Evolutionary conservation across 2,797 vertebrate species (phyloP).

Genomic region (Sebastes diploproa): DNA sequence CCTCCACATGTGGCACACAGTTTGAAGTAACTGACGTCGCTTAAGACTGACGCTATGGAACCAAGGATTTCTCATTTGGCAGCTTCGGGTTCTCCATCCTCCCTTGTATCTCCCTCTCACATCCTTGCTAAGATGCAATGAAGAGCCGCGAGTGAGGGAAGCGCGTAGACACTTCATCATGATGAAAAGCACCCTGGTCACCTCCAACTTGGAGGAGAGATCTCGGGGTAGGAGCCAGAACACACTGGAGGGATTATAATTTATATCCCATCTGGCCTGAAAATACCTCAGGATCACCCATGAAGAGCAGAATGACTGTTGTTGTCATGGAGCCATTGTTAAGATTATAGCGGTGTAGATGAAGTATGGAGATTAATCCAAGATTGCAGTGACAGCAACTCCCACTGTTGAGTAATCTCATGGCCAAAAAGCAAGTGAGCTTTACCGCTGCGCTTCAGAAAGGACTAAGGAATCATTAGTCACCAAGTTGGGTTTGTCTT

Average conservation of each 20-base stretch:
- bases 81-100: too few species aligned
- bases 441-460: background rate
- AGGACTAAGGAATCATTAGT: slow-evolving; percentile 3
- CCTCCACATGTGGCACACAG: too few species aligned
- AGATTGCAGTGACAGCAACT: background rate
- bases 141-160: too few species aligned
- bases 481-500: background rate
- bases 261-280: background rate
- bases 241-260: background rate
- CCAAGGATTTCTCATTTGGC: too few species aligned
- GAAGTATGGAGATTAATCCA: background rate
- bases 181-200: too few species aligned
- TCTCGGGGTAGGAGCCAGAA: background rate
- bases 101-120: too few species aligned
- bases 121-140: too few species aligned
- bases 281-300: background rate
- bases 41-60: too few species aligned
- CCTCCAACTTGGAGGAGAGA: background rate
- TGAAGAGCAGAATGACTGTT: background rate
- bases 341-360: background rate
- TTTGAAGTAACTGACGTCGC: too few species aligned
- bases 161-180: too few species aligned
- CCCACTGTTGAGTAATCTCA: background rate
- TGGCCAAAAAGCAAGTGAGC: background rate
- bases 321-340: background rate